Base-by-base conservation (phyloP, 1,140 invertebrate genomes). In the Drosophila mojavensis region DNA sequence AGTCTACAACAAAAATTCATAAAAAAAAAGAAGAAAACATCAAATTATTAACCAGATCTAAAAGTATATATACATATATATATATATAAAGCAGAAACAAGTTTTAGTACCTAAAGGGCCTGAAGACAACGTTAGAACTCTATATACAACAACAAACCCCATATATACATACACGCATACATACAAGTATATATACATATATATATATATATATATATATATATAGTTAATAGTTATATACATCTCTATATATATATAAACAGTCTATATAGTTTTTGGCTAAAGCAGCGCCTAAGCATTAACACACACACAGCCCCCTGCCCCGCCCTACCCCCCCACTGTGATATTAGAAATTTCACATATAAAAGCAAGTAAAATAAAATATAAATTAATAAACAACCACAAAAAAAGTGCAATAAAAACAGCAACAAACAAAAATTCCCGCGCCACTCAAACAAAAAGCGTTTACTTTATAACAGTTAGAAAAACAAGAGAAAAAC, bases 311-410 rank as follows among this genome's bases (percentile, higher is more conserved):
- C 36, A 39, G 43, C 55, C 63, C 73, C 53, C 66, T 59, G 55
- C 67, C 58, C 48, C 48, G 36, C 36, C 36, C 36, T 39, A 39
- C n/a, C 66, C 75, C 66, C 47, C 70, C 77, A 89, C 84, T 89
- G 84, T 89, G 84, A 89, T 89, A 89, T 89, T 89, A 82, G 82
- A 81, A 86, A 89, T 84, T 89, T 81, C 82, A 86, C 65, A 74
- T 72, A 79, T 75, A 88, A 55, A 60, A 60, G 47, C 64, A 43
- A n/a, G n/a, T n/a, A 53, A 62, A 62, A 47, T 48, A 64, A 53
- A 69, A 17, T 51, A 17, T 50, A 65, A 73, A 61, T 43, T 9
- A 45, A 73, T 51, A 67, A 41, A 47, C 36, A 69, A 61, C 50
- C 28, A 26, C 61, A 43, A 45, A 39, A 39, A 26, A 83, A 84